Evolutionary conservation across 2,888 invertebrate genomes (phyloP), one percentile per base, ranked within the genome.

Genomic region (Morpho achilles): DNA sequence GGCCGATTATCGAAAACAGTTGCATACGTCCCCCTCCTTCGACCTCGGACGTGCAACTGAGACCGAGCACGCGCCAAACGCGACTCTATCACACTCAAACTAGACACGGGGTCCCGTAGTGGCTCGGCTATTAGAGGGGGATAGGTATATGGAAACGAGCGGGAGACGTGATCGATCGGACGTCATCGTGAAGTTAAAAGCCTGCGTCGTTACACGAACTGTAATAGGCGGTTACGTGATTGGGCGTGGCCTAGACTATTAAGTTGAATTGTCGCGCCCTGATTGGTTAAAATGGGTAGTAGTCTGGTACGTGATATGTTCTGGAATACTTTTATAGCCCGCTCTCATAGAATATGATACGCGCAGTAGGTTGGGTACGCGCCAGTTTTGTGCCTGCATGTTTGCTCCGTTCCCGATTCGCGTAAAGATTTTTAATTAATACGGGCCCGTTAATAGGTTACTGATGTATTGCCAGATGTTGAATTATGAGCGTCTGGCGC

Each of bases 191-290:
- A 74, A 87, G 85, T 88, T 88, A 88, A 90, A 89, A 89, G 88
- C 84, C 88, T 88, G 82, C 87, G 84, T 87, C 87, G 89, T 89
- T 87, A 89, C 86, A 87, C 87, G 84, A 83, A 77, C 85, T 84
- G 88, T 89, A 90, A 90, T 90, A 90, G 90, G 90, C 89, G 90
- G 90, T 86, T 89, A 90, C 90, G 90, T 90, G 90, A 89, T 82
- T 79, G 89, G 91, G 91, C 90, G 91, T 90, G 91, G 91, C 83
- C 72, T 78, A 64, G 76, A 77, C 88, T 88, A 90, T 90, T 90
- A 89, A 89, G 87, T 87, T 86, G 88, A 87, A 88, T 85, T 84
- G 88, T 87, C 85, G 87, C 84, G 78, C 76, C 80, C 84, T 87
- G 91, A 91, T 91, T 91, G 91, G 91, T 88, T 89, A 79, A 84